Evolutionary conservation across 2,888 invertebrate genomes (phyloP), one percentile per base, ranked within the genome.

Genomic region (Ceraclea dissimilis): DNA sequence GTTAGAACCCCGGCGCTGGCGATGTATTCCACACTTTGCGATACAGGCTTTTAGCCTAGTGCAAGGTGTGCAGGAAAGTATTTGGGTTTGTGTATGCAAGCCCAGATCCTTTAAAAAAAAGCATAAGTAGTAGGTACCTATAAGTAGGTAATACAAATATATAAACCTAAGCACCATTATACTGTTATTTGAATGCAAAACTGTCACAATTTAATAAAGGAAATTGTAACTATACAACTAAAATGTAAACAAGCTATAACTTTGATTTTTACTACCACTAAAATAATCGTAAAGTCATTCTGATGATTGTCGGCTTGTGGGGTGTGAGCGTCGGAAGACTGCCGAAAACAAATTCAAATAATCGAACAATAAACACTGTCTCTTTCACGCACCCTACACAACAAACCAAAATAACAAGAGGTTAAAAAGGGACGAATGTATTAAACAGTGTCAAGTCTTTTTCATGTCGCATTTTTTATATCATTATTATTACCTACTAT

Each of bases 241-340:
- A 54, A 22, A 52, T 54, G 75, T 75, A 76, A 77, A 77, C 76
- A 76, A 76, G 71, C 77, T 73, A 76, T 77, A 76, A 77, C 77
- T 77, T 77, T 77, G 77, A 78, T 77, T 78, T 78, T 78, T 78
- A 78, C 76, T 76, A 54, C 56, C 61, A 77, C 77, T 78, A 77
- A 62, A 77, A 78, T 78, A 78, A 77, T 77, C 78, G 78, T 78
- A 78, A 77, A 77, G 61, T 60, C 56, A 61, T 59, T 61, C 53
- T 59, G 59, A 56, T 63, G 61, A 61, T 60, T 60, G 60, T 10
- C 10, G 4, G 4, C 8, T 58, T 58, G 60, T 56, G 57, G 54
- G 56, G 58, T 53, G 58, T 48, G 53, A 53, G 47, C 43, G 33
- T 48, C 54, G 22, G 48, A 33, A 43, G 53, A 21, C 22, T n/a